These are phyloP conservation scores for Aptenodytes forsteri DNA, from an alignment of 2,113 vertebrate species.

Conservation along the genomic window DNA sequence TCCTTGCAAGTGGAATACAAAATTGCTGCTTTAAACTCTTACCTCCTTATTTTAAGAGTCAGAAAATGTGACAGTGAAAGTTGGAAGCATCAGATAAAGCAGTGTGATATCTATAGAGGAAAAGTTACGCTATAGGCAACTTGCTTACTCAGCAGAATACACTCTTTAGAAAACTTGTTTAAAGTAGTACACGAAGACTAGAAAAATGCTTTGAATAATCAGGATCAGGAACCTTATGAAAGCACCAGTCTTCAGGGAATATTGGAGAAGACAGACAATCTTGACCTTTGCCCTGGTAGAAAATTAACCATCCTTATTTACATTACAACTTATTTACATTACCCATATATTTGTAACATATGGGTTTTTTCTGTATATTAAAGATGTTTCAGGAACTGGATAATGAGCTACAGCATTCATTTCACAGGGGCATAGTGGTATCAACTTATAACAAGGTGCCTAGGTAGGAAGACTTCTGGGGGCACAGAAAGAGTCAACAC, in stretches of 20 bases:
- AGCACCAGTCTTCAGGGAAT: background rate
- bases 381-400: background rate
- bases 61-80: background rate
- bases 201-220: background rate
- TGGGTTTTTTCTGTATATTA: background rate
- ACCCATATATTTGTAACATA: background rate
- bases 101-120: background rate
- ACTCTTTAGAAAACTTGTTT: background rate
- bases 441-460: background rate
- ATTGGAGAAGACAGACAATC: background rate
- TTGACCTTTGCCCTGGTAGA: background rate
- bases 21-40: background rate
- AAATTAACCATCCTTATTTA: background rate
- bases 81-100: background rate
- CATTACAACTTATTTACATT: background rate
- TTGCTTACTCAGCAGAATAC: slow-evolving; percentile 7
- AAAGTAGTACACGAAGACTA: slow-evolving; percentile 13
- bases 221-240: slow-evolving; percentile 5
- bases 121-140: background rate
- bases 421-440: background rate
- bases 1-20: background rate
- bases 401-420: background rate
- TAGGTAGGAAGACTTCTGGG: background rate
- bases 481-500: background rate
- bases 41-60: background rate